These are phyloP conservation scores for Dysidea cf. avara DNA, from an alignment of 37 sponge, comb jelly and placozoan species.

Conservation along the genomic window DNA sequence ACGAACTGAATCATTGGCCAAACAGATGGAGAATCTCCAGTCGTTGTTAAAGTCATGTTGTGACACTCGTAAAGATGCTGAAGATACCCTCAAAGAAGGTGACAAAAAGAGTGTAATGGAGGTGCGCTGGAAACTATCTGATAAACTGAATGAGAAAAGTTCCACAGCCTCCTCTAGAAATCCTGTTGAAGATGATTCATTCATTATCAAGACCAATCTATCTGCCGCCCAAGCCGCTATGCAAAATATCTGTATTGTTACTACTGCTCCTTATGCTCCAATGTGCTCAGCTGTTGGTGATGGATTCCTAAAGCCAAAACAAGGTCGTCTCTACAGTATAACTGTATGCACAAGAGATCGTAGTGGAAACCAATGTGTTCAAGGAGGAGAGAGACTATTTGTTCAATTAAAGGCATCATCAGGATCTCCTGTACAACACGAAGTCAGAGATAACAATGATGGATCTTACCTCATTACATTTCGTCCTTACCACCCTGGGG, in stretches of 20 bases:
- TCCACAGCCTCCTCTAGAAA: not conserved
- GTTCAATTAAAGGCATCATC: constrained; percentile 40
- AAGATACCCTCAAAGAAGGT: constrained; percentile 29
- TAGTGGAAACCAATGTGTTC: constrained; percentile 54
- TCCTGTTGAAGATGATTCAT: constrained; percentile 70
- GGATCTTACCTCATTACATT: constrained; percentile 80
- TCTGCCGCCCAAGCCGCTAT: constrained; percentile 37
- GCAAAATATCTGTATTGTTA: constrained; percentile 45
- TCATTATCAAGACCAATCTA: constrained; percentile 38
- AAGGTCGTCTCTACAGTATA: constrained; percentile 59
- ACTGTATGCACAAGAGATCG: constrained; percentile 68
- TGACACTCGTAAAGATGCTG: constrained; percentile 14
- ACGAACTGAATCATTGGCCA: constrained; percentile 45
- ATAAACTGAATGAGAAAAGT: constrained; percentile 34
- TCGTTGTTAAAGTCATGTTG: constrained; percentile 13
- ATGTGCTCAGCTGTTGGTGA: constrained; percentile 75
- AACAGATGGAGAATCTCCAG: constrained; percentile 39
- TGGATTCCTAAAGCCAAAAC: constrained; percentile 62
- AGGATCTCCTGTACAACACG: constrained; percentile 22
- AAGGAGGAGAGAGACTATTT: constrained; percentile 65
- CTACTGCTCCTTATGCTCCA: constrained; percentile 81
- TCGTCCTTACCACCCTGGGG: constrained; percentile 46
- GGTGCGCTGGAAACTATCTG: constrained; percentile 23
- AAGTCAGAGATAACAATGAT: constrained; percentile 66
- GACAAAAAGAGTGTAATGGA: constrained; percentile 21